A percentile compares a stretch with the other conserved stretches of the same genome.
phyloP scores from a whole-genome alignment of 2,797 vertebrate species.

The Ctenochaetus hawaiiensis region DNA sequence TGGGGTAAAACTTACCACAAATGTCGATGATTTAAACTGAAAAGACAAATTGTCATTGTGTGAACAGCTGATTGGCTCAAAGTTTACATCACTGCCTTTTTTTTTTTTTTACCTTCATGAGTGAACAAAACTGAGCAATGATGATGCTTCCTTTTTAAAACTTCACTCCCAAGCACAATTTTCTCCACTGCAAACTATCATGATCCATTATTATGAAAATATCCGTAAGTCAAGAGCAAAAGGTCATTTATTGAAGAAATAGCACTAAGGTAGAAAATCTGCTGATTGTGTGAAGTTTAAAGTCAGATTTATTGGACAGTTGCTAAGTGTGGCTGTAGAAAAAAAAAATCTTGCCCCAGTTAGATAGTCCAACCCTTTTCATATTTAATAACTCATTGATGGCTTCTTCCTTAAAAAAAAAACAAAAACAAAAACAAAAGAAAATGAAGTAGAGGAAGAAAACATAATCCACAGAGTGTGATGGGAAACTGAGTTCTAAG shows the following conservation, averaged over 20 bases:
- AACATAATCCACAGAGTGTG: slow-evolving; percentile 26
- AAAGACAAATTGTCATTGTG: not conserved
- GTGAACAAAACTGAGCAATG: not conserved
- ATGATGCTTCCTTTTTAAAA: slow-evolving; percentile 13
- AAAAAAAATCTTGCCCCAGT: slow-evolving; percentile 11
- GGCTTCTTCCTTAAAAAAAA: slow-evolving; percentile 66
- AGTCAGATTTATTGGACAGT: slow-evolving; percentile 2
- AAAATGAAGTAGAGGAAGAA: slow-evolving; percentile 11
- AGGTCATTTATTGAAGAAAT: slow-evolving; percentile 16
- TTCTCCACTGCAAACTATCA: slow-evolving; percentile 13
- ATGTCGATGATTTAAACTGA: not conserved
- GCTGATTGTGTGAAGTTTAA: not conserved
- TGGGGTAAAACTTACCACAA: slow-evolving; percentile 19
- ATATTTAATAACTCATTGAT: slow-evolving; percentile 50
- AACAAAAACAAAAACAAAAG: not conserved
- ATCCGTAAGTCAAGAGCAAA: slow-evolving; percentile 12
- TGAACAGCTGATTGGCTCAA: slow-evolving; percentile 14
- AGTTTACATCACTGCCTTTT: not conserved
- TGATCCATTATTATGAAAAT: slow-evolving; percentile 10
- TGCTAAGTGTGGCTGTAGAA: slow-evolving; percentile 18
- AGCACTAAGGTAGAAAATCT: slow-evolving; percentile 6
- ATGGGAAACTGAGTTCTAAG: slow-evolving; percentile 26
- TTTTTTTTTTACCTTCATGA: slow-evolving; percentile 3
- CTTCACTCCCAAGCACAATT: not conserved
- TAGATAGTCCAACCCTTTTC: slow-evolving; percentile 14